Base-by-base conservation (phyloP, 2,888 invertebrate genomes). In the Polymixis flavicincta region DNA sequence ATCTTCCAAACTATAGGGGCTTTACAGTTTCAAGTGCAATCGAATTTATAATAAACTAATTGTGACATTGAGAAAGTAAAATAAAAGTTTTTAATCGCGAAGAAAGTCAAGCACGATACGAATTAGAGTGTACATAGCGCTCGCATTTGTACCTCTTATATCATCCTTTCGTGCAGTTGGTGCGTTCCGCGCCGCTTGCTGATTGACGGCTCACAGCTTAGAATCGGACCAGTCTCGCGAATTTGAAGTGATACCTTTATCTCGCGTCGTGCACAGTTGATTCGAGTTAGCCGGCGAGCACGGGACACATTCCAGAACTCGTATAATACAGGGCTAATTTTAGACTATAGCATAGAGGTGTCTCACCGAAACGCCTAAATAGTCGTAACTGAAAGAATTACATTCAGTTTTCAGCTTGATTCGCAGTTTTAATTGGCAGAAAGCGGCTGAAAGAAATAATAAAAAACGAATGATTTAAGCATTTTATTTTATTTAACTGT, bases 291-390 rank as follows among this genome's bases (percentile, higher is more conserved):
- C 71, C 60, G 42, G 48, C 69, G 71, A 74, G 50, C 72, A 81
- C 75, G 83, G 83, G 88, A 88, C 87, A 89, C 84, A 83, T 83
- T 88, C 88, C 88, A 88, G 88, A 88, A 76, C 71, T 76, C 80
- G 69, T 85, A 85, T 85, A 82, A 80, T 81, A 78, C 76, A 71
- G 28, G 48, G 78, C 85, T 88, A 88, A 89, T 84, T 86, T 86
- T 88, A 89, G 89, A 86, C 42, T 67, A 76, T 17, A 67, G 74
- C 78, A 69, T 74, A 74, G 70, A 80, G 80, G 74, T 82, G 84
- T 85, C 82, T 88, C 77, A 66, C 64, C 25, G 78, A 60, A 78
- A 74, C 82, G 77, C 71, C 83, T 71, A 78, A 85, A 85, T 63
- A 72, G 66, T 76, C 71, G 42, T 32, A 71, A 65, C 74, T 76